phyloP scores from a whole-genome alignment of 2,797 vertebrate species.

The Protonibea diacanthus region DNA sequence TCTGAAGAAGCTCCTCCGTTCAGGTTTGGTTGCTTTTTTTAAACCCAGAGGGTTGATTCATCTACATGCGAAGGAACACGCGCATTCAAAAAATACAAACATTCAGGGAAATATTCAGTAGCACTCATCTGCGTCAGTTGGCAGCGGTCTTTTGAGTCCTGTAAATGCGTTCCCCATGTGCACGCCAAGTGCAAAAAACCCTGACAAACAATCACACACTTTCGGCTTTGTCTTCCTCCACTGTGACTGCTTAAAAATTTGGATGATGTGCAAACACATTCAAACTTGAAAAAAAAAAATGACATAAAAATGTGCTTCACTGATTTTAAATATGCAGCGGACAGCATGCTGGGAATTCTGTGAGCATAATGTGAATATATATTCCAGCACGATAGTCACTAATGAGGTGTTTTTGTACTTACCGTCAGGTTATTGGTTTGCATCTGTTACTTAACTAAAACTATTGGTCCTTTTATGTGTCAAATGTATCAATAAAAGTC shows the following conservation, averaged over 20 bases:
- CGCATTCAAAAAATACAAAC: constrained; percentile 29
- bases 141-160: constrained; percentile 45
- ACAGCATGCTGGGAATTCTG: not conserved
- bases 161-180: constrained; percentile 32
- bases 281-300: not conserved
- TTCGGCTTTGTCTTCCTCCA: constrained; percentile 23
- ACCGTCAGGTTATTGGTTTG: constrained; percentile 1
- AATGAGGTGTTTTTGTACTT: not conserved
- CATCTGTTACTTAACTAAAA: constrained; percentile 5
- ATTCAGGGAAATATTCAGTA: constrained; percentile 37
- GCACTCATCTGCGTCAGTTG: constrained; percentile 52
- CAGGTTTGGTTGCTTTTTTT: constrained; percentile 25
- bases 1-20: constrained; percentile 48
- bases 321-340: constrained; percentile 36
- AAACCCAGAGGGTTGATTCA: constrained; percentile 25
- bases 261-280: constrained; percentile 10
- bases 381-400: not conserved
- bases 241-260: constrained; percentile 20
- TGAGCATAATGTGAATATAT: not conserved
- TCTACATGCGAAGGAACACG: constrained; percentile 22
- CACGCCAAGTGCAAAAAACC: constrained; percentile 39
- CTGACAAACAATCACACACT: constrained; percentile 44
- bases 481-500: constrained; percentile 3
- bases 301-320: not conserved
- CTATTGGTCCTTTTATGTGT: not conserved